phyloP scores from a whole-genome alignment of 2,888 invertebrate genomes.

The Tetragonula carbonaria region DNA sequence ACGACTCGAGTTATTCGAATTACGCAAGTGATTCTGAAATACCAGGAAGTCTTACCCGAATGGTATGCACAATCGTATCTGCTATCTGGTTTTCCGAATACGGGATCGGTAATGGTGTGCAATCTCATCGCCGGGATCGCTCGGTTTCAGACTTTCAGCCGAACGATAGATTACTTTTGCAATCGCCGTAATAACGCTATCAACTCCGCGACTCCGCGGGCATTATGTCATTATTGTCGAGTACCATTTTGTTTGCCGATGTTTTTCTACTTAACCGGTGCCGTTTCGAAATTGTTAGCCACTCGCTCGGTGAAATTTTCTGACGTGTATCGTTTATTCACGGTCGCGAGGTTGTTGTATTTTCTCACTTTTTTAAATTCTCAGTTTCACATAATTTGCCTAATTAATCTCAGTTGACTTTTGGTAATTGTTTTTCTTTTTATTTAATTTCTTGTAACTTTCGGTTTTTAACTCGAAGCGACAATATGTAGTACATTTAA shows the following conservation, averaged over 20 bases:
- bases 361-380: background rate
- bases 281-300: background rate
- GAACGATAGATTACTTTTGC: slow-evolving; percentile 17
- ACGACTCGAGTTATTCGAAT: slow-evolving; percentile 51
- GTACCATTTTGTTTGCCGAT: background rate
- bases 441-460: no score
- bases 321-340: background rate
- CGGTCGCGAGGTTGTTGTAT: background rate
- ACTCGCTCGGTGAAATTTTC: background rate
- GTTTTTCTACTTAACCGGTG: background rate
- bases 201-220: background rate
- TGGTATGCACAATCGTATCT: slow-evolving; percentile 57
- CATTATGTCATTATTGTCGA: slow-evolving; percentile 11
- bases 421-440: no score
- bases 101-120: slow-evolving; percentile 50
- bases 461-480: no score
- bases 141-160: slow-evolving; percentile 27
- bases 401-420: no score
- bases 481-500: no score
- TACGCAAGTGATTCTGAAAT: slow-evolving; percentile 71
- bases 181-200: slow-evolving; percentile 33
- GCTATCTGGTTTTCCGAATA: slow-evolving; percentile 55
- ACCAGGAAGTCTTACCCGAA: slow-evolving; percentile 68
- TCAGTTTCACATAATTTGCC: no score
- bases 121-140: slow-evolving; percentile 52